Base-by-base conservation (phyloP, 2,113 vertebrate species). In the Thomomys bottae region DNA sequence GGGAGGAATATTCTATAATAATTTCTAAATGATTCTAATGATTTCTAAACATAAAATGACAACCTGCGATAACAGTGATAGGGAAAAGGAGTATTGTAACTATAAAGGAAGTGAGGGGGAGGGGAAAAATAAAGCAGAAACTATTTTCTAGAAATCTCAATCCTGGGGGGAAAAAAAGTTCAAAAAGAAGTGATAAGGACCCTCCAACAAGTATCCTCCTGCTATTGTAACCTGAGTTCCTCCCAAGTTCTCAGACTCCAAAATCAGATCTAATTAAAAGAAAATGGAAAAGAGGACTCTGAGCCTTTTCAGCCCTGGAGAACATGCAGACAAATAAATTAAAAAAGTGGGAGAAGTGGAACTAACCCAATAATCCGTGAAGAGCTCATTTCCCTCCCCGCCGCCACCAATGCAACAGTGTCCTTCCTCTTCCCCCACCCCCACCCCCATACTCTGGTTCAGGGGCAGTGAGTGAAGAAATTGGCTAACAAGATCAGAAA, bases 401-500 rank as follows among this genome's bases (percentile, higher is more conserved):
- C 97, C 94, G 28, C 97, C 42, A 78, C 97, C 88, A 96, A 97
- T 91, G 97, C 97, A 97, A 97, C 96, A 93, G 68, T 97, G 97
- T 97, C 96, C 97, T 97, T 97, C 96, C 96, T 97, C 96, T 98
- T 97, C 97, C 97, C 38, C 93, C 96, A 93, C 96, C 96, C 97
- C 95, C 96, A 95, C 97, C 97, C 95, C 97, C 78, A 17, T 96
- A 96, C 97, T 97, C 97, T 95, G 96, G 98, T 98, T 97, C 97
- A 94, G 97, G 97, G 97, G 98, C 98, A 98, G 96, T 97, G 98
- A 98, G 97, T 98, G 98, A 97, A 98, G 97, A 98, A 98, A 98
- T 98, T 98, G 98, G 97, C 97, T 98, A 98, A 98, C 98, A 98
- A 98, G 98, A 98, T 98, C 98, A 98, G 98, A 98, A 98, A 98